Evolutionary conservation across 2,113 vertebrate genomes (phyloP).

Genomic region (Vireo altiloquus): DNA sequence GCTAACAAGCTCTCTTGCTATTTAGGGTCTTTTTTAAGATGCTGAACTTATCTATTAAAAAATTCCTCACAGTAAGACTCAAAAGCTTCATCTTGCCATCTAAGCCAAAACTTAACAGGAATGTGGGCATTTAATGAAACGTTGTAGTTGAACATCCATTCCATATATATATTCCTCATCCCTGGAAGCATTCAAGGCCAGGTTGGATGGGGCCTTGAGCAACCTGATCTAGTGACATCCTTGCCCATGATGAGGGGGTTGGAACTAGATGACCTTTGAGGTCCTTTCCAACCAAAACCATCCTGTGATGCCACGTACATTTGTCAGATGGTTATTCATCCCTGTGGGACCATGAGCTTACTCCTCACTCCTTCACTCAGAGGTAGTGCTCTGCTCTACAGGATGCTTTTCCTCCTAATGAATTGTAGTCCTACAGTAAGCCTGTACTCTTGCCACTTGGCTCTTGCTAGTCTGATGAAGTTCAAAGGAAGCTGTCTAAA

Average conservation of each 20-base stretch:
- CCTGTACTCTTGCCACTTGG: not conserved
- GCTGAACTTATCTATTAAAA: not conserved
- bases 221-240: not conserved
- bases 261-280: not conserved
- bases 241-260: not conserved
- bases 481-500: not conserved
- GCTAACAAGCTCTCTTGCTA: not conserved
- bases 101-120: not conserved
- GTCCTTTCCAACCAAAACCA: not conserved
- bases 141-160: not conserved
- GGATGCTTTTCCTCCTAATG: not conserved
- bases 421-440: not conserved
- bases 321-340: not conserved
- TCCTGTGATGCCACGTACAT: no score
- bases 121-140: not conserved
- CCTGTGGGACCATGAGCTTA: not conserved
- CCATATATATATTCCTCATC: not conserved
- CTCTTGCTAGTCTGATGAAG: not conserved
- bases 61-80: not conserved
- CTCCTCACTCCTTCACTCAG: not conserved
- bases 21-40: not conserved
- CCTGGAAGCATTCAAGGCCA: not conserved
- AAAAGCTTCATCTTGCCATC: not conserved
- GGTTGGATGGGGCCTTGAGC: not conserved
- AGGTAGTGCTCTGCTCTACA: not conserved